A percentile compares a stretch with the other conserved stretches of the same genome.
Conservation (phyloP, 2,797 vertebrate species). For the Avahi laniger region DNA sequence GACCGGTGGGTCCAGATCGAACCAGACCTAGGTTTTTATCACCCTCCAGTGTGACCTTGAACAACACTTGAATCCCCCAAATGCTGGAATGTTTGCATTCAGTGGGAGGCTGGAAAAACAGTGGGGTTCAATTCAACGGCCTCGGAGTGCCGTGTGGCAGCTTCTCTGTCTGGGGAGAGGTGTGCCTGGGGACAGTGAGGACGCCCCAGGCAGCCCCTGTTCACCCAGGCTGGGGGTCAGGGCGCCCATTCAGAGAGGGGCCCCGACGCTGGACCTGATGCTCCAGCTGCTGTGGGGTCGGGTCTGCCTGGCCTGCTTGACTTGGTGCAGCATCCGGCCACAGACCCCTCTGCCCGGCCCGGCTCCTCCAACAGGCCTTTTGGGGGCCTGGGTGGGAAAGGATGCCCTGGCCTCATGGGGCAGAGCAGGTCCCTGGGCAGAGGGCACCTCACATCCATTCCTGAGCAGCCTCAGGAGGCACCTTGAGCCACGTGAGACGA, state of each 20-base stretch:
- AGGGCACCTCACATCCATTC: neutral
- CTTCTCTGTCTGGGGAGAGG: no score
- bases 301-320: neutral
- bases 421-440: neutral
- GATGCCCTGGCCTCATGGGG: neutral
- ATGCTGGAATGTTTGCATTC: neutral
- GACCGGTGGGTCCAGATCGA: neutral
- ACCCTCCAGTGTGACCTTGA: rapidly evolving
- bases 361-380: rapidly evolving
- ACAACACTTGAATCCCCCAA: neutral
- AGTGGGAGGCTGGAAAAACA: neutral
- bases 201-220: neutral
- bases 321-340: no score
- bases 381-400: rapidly evolving
- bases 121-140: rapidly evolving
- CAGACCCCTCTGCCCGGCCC: neutral
- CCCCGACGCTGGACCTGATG: rapidly evolving
- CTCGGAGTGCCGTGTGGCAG: neutral
- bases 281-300: rapidly evolving
- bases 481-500: rapidly evolving
- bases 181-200: rapidly evolving
- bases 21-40: neutral
- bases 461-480: rapidly evolving
- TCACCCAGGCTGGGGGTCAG: neutral
- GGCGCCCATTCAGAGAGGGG: no score